Conservation (phyloP, 2,888 invertebrate species). For the Pachycephus smyrnensis region DNA sequence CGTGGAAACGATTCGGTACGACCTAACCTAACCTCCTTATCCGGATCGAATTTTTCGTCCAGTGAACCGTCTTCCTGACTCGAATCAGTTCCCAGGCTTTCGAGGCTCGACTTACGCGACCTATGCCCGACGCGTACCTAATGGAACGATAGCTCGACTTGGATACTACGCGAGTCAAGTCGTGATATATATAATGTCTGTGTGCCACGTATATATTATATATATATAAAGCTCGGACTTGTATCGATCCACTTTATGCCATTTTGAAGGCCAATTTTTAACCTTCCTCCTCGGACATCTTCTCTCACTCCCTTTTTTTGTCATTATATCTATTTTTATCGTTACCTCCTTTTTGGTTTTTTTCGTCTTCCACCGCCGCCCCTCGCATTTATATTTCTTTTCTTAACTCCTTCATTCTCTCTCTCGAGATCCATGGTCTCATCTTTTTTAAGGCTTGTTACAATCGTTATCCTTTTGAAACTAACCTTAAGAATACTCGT, state of each 20-base stretch:
- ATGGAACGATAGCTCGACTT: slow-evolving; percentile 6
- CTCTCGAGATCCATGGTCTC: neutral
- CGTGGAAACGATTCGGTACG: neutral
- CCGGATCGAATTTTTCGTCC: slow-evolving; percentile 36
- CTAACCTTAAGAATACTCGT: neutral
- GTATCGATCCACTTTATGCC: neutral
- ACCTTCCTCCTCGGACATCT: neutral
- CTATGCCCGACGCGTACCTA: slow-evolving; percentile 7
- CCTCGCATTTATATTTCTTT: neutral
- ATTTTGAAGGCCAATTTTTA: neutral
- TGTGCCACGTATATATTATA: neutral
- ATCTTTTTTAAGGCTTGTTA: neutral
- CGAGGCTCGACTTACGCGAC: slow-evolving; percentile 5
- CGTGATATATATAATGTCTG: neutral
- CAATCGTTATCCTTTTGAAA: neutral
- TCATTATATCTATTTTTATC: slow-evolving; percentile 2
- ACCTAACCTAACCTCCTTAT: slow-evolving; percentile 17
- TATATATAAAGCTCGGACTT: neutral
- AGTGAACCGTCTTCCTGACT: slow-evolving; percentile 27
- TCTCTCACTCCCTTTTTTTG: slow-evolving; percentile 14
- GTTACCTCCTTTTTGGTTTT: neutral
- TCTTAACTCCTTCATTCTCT: slow-evolving; percentile 17
- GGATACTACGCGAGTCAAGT: neutral
- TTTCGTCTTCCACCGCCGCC: slow-evolving; percentile 9
- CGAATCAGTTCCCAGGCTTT: slow-evolving; percentile 11